A percentile compares a stretch with the other conserved stretches of the same genome.
Evolutionary conservation across 1,140 invertebrate species (phyloP).

Genomic region (Neotoxoptera formosana): DNA sequence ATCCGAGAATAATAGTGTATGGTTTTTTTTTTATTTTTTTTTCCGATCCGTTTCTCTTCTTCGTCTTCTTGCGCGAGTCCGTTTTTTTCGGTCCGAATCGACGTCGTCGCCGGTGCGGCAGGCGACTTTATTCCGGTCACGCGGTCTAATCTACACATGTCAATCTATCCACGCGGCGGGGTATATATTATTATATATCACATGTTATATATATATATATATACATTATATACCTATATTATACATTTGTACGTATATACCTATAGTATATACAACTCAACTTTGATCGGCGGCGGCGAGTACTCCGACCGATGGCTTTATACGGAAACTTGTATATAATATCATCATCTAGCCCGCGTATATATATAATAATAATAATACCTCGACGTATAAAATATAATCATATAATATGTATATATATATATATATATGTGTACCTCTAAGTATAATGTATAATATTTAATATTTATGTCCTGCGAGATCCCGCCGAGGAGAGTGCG

Average conservation of each 20-base stretch:
- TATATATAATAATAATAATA: too few relatives aligned
- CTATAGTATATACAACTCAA: conserved; percentile 24
- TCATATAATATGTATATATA: neutral
- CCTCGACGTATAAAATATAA: too few relatives aligned
- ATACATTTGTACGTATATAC: neutral
- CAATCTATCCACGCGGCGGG: conserved; percentile 5
- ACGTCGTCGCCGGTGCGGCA: neutral
- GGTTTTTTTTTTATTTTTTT: neutral
- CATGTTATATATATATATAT: neutral
- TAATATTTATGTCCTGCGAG: neutral
- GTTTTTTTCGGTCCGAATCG: conserved; percentile 35
- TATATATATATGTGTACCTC: neutral
- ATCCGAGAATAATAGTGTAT: neutral
- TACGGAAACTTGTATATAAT: conserved; percentile 46
- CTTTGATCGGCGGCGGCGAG: neutral
- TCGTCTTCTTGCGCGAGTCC: neutral
- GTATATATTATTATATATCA: neutral
- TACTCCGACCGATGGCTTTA: conserved; percentile 23
- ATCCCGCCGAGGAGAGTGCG: neutral
- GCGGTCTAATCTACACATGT: conserved; percentile 54
- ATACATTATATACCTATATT: conserved; percentile 2
- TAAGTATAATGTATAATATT: neutral
- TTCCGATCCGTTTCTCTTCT: neutral
- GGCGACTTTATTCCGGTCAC: conserved; percentile 53
- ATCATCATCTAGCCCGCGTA: conserved; percentile 11